These are phyloP conservation scores for Tragelaphus eurycerus DNA, from an alignment of 2,797 vertebrate species.

Conservation along the genomic window DNA sequence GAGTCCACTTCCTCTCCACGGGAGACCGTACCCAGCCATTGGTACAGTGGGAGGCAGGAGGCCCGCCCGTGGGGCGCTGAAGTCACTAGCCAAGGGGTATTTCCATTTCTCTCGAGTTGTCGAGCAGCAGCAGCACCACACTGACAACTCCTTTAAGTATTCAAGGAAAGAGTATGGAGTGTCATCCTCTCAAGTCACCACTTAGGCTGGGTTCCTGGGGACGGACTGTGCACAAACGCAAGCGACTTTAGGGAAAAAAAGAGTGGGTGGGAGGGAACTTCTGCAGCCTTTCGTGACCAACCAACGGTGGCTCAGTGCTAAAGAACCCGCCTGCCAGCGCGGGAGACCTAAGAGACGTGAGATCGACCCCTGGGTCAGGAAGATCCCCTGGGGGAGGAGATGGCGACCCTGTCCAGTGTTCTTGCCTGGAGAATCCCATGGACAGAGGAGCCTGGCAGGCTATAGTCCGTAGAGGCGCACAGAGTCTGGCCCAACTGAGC, in stretches of 20 bases:
- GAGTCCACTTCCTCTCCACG: accelerated
- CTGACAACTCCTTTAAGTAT: neutral
- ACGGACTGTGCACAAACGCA: accelerated
- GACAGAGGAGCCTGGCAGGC: neutral
- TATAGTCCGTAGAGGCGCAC: neutral
- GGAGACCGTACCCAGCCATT: accelerated
- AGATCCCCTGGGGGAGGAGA: neutral
- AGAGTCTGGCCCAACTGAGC: neutral
- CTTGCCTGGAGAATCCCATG: neutral
- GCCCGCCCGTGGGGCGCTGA: accelerated
- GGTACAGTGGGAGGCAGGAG: neutral
- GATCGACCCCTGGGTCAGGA: neutral
- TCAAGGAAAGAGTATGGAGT: no score
- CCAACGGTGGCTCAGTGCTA: neutral
- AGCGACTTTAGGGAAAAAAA: neutral
- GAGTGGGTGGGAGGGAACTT: neutral
- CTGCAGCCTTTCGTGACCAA: neutral
- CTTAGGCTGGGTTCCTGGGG: no score
- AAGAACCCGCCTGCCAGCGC: neutral
- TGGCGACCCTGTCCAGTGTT: neutral
- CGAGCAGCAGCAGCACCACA: neutral
- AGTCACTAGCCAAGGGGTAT: accelerated
- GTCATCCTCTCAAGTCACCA: neutral
- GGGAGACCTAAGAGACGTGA: accelerated
- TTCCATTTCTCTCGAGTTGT: neutral